Percentiles rank a stretch among this genome's conserved stretches.
These are phyloP conservation scores for Egretta garzetta DNA, from an alignment of 2,113 vertebrate species.

Conservation along the genomic window DNA sequence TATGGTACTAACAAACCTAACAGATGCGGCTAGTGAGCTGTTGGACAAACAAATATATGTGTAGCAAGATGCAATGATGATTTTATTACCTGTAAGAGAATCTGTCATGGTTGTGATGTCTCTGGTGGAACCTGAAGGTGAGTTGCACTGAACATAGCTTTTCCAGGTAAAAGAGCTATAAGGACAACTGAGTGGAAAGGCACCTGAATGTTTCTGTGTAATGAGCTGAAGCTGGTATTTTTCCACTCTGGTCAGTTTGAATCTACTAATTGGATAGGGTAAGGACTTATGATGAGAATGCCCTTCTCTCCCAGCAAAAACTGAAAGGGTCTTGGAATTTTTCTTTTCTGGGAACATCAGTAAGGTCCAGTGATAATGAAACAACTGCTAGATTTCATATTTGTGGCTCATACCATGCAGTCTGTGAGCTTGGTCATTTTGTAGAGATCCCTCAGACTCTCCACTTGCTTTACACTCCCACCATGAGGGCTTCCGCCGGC, in stretches of 20 bases:
- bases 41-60: not conserved
- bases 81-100: not conserved
- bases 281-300: not conserved
- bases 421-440: not conserved
- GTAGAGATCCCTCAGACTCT: not conserved
- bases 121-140: not conserved
- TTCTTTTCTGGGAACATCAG: not conserved
- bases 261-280: not conserved
- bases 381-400: not conserved
- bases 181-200: not conserved
- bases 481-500: fast-evolving
- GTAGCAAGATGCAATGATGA: not conserved
- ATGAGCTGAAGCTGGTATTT: not conserved
- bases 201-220: not conserved
- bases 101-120: not conserved
- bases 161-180: not conserved
- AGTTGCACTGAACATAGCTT: not conserved
- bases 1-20: not conserved
- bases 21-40: not conserved
- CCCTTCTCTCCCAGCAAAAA: not conserved
- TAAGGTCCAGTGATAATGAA: not conserved
- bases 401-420: not conserved
- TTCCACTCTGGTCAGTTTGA: not conserved
- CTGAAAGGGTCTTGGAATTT: not conserved
- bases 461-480: not conserved